Percentiles rank a stretch among this genome's conserved stretches.
Evolutionary conservation across 1,140 invertebrate genomes (phyloP).

Genomic region (Delia radicum): DNA sequence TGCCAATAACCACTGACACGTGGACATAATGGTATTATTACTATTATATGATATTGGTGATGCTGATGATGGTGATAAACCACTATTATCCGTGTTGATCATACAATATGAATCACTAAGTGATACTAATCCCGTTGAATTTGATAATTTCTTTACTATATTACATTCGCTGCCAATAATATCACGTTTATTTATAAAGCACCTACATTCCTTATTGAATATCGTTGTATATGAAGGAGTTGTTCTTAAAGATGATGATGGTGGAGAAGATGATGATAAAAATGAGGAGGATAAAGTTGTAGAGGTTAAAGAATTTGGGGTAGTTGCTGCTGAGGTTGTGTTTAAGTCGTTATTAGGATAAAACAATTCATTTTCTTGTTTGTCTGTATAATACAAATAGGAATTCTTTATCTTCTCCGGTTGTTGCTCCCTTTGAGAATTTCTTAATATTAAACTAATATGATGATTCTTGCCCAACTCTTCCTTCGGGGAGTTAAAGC

Average conservation of each 20-base stretch:
- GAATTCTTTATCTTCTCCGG: neutral
- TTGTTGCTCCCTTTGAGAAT: neutral
- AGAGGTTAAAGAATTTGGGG: neutral
- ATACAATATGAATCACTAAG: conserved; percentile 6
- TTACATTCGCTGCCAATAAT: conserved; percentile 33
- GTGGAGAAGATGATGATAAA: neutral
- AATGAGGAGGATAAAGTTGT: neutral
- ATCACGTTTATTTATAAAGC: conserved; percentile 54
- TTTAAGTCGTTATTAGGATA: neutral
- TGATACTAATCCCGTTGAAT: neutral
- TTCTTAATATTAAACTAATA: neutral
- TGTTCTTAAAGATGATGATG: neutral
- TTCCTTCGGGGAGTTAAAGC: too few species aligned
- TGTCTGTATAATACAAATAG: neutral
- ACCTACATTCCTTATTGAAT: conserved; percentile 52
- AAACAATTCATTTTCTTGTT: too few species aligned
- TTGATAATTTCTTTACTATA: neutral
- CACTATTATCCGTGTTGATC: neutral
- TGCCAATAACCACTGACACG: neutral
- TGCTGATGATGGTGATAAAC: neutral
- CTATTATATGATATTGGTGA: too few species aligned
- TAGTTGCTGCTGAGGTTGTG: neutral
- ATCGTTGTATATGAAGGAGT: conserved; percentile 40
- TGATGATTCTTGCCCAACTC: too few species aligned
- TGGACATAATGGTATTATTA: neutral